Conservation (phyloP, 1,140 invertebrate species). For the Penaeus chinensis region DNA sequence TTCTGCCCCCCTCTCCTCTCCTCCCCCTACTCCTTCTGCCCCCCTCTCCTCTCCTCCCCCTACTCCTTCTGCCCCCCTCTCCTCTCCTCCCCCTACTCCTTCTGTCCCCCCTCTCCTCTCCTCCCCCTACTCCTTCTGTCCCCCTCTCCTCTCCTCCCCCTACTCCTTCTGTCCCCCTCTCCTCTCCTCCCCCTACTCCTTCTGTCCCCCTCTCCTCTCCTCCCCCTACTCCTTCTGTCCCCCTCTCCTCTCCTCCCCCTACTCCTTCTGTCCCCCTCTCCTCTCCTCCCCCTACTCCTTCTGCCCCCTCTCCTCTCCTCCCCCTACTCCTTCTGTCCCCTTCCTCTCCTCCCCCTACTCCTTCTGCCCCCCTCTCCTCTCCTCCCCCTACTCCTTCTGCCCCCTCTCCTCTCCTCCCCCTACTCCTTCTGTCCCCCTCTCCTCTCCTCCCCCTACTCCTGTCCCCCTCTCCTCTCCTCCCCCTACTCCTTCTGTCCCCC, state of each 20-base stretch:
- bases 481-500: background rate
- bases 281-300: background rate
- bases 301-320: background rate
- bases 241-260: background rate
- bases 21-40: background rate
- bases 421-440: background rate
- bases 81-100: background rate
- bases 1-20: background rate
- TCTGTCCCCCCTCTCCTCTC: background rate
- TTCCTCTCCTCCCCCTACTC: too few species aligned
- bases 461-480: background rate
- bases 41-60: too few species aligned
- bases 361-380: too few species aligned
- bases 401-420: too few species aligned
- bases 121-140: background rate
- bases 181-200: background rate
- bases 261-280: background rate
- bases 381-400: too few species aligned
- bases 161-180: background rate
- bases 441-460: background rate
- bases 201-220: background rate
- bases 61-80: too few species aligned
- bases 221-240: background rate
- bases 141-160: slow-evolving; percentile 18
- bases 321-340: background rate